Evolutionary conservation across 2,797 vertebrate genomes (phyloP).

Genomic region (Discoglossus pictus): DNA sequence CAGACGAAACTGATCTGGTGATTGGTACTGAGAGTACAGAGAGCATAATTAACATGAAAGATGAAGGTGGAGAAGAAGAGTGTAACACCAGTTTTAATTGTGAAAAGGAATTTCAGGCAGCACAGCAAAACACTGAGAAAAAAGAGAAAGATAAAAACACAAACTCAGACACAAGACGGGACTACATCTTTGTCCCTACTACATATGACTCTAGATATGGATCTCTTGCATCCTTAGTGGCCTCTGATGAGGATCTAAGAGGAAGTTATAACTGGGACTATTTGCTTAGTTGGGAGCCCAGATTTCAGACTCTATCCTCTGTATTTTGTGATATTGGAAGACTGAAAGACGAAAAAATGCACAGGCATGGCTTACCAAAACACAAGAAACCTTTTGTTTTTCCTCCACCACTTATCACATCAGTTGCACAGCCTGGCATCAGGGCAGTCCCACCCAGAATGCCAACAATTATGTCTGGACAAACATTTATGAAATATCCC

Average conservation of each 20-base stretch:
- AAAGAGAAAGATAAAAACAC: conserved; percentile 60
- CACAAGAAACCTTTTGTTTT: conserved; percentile 75
- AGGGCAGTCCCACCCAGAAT: conserved; percentile 80
- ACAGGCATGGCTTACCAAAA: conserved; percentile 63
- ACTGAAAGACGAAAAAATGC: conserved; percentile 80
- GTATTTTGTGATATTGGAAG: conserved; percentile 86
- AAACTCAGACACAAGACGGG: conserved; percentile 57
- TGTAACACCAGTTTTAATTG: conserved; percentile 34
- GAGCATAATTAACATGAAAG: conserved; percentile 68
- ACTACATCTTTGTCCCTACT: conserved; percentile 63
- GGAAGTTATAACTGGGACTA: conserved; percentile 74
- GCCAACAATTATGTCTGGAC: conserved; percentile 65
- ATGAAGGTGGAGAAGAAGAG: conserved; percentile 68
- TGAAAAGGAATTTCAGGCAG: conserved; percentile 60
- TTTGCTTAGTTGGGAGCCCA: conserved; percentile 81
- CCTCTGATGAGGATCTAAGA: conserved; percentile 64
- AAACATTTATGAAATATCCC: conserved; percentile 69
- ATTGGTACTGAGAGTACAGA: conserved; percentile 64
- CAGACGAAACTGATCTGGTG: conserved; percentile 62
- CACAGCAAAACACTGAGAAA: conserved; percentile 50
- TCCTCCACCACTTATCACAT: conserved; percentile 86
- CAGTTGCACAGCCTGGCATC: conserved; percentile 83
- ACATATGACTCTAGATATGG: conserved; percentile 57
- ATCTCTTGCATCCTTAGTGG: conserved; percentile 64
- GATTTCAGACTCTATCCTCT: conserved; percentile 80